Conservation (phyloP, 2,113 vertebrate genomes). For the Toxostoma redivivum region DNA sequence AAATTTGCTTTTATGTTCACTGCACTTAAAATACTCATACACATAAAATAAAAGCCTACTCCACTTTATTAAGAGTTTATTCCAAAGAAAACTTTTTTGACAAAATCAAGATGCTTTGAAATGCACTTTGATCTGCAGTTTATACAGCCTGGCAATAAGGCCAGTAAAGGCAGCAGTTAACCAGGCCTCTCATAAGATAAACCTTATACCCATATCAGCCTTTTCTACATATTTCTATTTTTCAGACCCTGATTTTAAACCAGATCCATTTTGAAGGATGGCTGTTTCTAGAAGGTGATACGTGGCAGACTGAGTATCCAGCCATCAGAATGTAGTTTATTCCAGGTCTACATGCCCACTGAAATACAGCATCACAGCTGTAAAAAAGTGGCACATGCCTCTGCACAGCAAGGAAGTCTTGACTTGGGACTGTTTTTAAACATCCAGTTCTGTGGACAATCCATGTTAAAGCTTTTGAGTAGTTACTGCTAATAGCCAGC, state of each 20-base stretch:
- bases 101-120: neutral
- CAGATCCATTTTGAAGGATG: neutral
- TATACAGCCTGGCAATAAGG: neutral
- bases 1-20: neutral
- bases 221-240: neutral
- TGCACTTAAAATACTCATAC: neutral
- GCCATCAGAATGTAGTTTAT: neutral
- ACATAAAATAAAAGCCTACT: neutral
- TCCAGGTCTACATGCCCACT: rapidly evolving
- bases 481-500: neutral
- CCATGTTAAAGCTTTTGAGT: neutral
- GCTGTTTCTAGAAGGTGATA: neutral
- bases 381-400: neutral
- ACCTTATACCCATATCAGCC: neutral
- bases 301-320: rapidly evolving
- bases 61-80: neutral
- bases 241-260: neutral
- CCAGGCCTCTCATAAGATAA: neutral
- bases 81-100: neutral
- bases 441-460: neutral
- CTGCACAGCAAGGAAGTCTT: neutral
- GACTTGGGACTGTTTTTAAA: neutral
- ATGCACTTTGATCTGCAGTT: neutral
- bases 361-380: neutral
- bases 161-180: neutral